A percentile compares a stretch with the other conserved stretches of the same genome.
Conservation (phyloP, 2,113 vertebrate genomes). For the Varanus salvator region DNA sequence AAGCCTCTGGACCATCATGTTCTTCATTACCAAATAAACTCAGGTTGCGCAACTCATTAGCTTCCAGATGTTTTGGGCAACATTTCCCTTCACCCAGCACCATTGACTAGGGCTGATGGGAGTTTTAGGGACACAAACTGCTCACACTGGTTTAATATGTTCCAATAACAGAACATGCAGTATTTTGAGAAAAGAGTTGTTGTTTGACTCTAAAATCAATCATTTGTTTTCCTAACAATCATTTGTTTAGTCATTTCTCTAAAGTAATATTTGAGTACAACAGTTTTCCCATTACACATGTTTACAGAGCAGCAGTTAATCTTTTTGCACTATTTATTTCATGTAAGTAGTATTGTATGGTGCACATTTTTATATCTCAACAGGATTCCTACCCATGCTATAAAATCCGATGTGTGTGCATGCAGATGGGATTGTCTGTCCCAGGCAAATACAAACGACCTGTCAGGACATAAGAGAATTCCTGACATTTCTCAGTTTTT, state of each 20-base stretch:
- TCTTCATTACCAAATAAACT: not conserved
- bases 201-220: not conserved
- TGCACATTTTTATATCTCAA: not conserved
- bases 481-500: slow-evolving; percentile 17
- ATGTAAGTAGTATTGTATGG: not conserved
- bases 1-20: not conserved
- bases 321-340: not conserved
- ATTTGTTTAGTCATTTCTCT: slow-evolving; percentile 8
- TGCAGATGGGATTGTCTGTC: not conserved
- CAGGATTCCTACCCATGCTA: not conserved
- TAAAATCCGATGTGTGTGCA: not conserved
- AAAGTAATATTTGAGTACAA: not conserved
- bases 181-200: not conserved
- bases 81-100: too few relatives aligned
- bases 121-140: too few relatives aligned
- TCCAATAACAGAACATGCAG: not conserved
- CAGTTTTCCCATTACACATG: not conserved
- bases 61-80: too few relatives aligned
- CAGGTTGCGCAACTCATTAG: not conserved
- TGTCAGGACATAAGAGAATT: slow-evolving; percentile 14
- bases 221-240: slow-evolving; percentile 1
- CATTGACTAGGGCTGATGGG: too few relatives aligned
- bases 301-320: not conserved
- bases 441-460: slow-evolving; percentile 6
- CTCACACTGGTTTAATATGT: not conserved